Base-by-base conservation (phyloP, 2,113 vertebrate species). In the Pollimyrus isidori region DNA sequence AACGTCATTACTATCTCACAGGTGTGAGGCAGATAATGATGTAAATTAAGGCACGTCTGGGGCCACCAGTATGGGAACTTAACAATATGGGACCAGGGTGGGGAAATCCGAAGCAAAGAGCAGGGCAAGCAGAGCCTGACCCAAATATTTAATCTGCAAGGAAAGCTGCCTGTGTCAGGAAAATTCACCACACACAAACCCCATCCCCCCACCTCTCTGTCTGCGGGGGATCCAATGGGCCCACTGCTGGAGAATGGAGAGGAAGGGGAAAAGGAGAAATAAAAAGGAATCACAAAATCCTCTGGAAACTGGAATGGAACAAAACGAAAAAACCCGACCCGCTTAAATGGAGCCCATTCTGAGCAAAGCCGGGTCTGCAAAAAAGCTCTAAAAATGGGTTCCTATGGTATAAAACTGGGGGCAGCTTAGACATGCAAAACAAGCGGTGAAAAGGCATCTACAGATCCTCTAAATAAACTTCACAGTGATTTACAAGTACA, bases 141-240 rank as follows among this genome's bases (percentile, higher is more conserved):
- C 88, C 49, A 82, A 53, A 89, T 82, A 76, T 35, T 83, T 89
- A 82, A 89, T 89, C 88, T 82, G 69, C n/a, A 73, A 45, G 45
- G 42, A 58, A 62, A 88, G 52, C 58, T 11, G 10, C 21, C 87
- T 23, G 49, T 50, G 30, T 58, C 86, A 73, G 42, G 87, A 26
- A 88, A 88, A 73, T 49, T 88, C 87, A 88, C 42, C 87, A 62
- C 87, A 11, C 87, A 49, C 42, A 88, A 73, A 42, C 58, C 45
- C 21, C 23, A 58, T 48, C 45, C 15, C 4, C 39, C 13, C n/a
- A 17, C n/a, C 49, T 56, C 26, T 50, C 50, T 11, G 17, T 26
- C 30, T 86, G 84, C 4, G 26, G 11, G 15, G 62, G 50, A 56
- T 58, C 45, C 87, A 46, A 23, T 73, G 10, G 15, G 73, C 62